Base-by-base conservation (phyloP, 2,113 vertebrate genomes). In the Cercopithecus mona region DNA sequence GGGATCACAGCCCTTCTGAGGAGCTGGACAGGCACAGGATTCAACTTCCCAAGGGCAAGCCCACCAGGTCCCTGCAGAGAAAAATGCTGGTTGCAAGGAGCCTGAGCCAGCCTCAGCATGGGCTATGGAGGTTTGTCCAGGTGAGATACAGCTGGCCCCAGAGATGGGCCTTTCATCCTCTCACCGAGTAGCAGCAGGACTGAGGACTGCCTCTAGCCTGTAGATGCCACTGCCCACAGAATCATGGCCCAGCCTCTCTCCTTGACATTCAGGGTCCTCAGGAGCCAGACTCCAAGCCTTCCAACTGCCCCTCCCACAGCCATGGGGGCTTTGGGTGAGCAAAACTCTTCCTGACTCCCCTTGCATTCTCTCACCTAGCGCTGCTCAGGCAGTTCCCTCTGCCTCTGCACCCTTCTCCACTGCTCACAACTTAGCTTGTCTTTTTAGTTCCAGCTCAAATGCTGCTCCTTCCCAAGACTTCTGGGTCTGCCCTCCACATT, bases 361-460 rank as follows among this genome's bases (percentile, higher is more conserved):
- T 64, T 11, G 14, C 4, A 18, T 1, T 52, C 43, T 40, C 18
- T 12, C 2, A 1, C 6, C 8, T 6, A 64, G 55, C 0, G 0
- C 78, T n/a, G 8, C 45, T 4, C 55, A 13, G 8, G 6, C 27
- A 12, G 5, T 23, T 17, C n/a, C 83, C 7, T 27, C 8, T 4
- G 12, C n/a, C 72, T 6, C 30, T 12, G 0, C 5, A 14, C 35
- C 81, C 40, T 93, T 52, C 10, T 40, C 50, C 18, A 20, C 12
- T 20, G 27, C 20, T 14, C 52, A 55, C 40, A 81, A 43, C 32
- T n/a, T 55, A 64, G 45, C 40, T 80, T 3, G 1, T 13, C 35
- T 72, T 40, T 84, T 40, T 16, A 73, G 76, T 35, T 73, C 18
- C n/a, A 13, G 23, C 45, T 25, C 17, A 48, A 38, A 23, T 18